Base-by-base conservation (phyloP, 2,113 vertebrate species). In the Leptodactylus fuscus region DNA sequence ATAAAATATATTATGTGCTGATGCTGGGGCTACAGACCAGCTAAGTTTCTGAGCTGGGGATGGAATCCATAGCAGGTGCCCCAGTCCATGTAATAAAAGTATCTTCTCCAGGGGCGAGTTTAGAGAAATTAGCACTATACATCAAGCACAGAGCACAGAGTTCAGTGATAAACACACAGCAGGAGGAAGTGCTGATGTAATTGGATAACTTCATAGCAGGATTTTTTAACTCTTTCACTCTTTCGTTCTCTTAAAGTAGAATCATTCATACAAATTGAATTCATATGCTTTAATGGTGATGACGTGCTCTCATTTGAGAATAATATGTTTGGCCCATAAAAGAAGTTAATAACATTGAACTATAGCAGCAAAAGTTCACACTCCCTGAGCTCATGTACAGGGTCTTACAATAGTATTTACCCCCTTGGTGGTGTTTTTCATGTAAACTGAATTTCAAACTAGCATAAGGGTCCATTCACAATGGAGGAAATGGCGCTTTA, bases 41-140 rank as follows among this genome's bases (percentile, higher is more conserved):
- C 49, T 24, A 80, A 46, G 24, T 11, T 53, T 55, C 8, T 18
- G 13, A 83, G 81, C 20, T 24, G 5, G 48, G 75, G 32, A 49
- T 36, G 8, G 24, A 78, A 41, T 60, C 22, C 46, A 29, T 69
- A 70, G 75, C 44, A 70, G 27, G 48, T 18, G 71, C 73, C 60
- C 34, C 46, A 73, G 76, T 41, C 49, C 49, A 41, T 38, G 67
- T 60, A 73, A 71, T 86, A 73, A 73, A 80, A 73, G 48, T 24
- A 81, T 55, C 46, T 71, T 86, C 84, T 86, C 76, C 20, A 34
- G 84, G 60, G 77, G 65, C 60, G 48, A 80, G 58, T 80, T 48
- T 46, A 24, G 29, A 2, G 36, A 81, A 86, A 86, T 86, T 58
- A 86, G 41, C 77, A 73, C 65, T 11, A 86, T 86, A 79, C 32